Evolutionary conservation across 2,113 vertebrate genomes (phyloP).

Genomic region (Ochotona princeps): DNA sequence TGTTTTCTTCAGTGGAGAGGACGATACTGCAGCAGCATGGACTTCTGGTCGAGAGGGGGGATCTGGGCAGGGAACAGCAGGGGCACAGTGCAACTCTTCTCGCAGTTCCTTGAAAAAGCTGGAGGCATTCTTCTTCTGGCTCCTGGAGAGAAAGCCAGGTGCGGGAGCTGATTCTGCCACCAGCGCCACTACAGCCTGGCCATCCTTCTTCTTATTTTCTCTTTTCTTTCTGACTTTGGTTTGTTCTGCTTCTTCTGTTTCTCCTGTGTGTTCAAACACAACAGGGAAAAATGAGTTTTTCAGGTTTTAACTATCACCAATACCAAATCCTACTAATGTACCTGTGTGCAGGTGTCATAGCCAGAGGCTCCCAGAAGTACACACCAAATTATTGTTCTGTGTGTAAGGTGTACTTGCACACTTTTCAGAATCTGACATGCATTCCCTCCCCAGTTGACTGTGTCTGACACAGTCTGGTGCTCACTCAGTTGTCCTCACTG

Average conservation of each 20-base stretch:
- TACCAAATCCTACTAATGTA: neutral
- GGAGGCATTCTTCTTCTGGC: slow-evolving; percentile 61
- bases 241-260: slow-evolving; percentile 53
- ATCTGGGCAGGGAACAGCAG: neutral
- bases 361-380: neutral
- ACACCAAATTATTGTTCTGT: neutral
- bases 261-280: slow-evolving; percentile 73
- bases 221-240: slow-evolving; percentile 62
- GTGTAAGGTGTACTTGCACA: neutral
- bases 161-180: neutral
- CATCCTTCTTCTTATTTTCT: slow-evolving; percentile 37
- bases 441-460: neutral
- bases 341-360: neutral
- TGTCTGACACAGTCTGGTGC: neutral
- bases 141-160: neutral
- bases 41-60: neutral
- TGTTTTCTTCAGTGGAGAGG: neutral
- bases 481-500: neutral
- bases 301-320: neutral
- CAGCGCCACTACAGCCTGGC: rapidly evolving
- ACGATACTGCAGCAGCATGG: neutral
- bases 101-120: slow-evolving; percentile 79
- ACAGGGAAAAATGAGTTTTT: neutral
- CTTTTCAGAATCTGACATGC: neutral
- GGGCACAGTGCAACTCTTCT: slow-evolving; percentile 62